Base-by-base conservation (phyloP, 2,888 invertebrate genomes). In the Drosophila subsilvestris region DNA sequence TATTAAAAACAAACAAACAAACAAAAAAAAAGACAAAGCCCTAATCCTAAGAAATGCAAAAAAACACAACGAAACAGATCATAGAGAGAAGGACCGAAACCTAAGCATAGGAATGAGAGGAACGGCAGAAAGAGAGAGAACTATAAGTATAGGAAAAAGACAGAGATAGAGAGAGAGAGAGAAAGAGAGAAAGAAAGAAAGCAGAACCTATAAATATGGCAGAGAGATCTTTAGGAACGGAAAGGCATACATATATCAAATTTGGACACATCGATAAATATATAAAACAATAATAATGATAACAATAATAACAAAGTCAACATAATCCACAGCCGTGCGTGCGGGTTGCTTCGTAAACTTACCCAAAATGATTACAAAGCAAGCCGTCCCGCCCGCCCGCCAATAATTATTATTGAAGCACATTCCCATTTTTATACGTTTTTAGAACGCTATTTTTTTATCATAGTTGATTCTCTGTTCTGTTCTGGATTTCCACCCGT, bases 351-450 rank as follows among this genome's bases (percentile, higher is more conserved):
- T 37, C 22, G 5, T 20, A 12, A 32, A 1, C 32, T 12, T 32
- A 9, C n/a, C 10, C 42, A n/a, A 37, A n/a, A 42, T 9, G 20
- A 53, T 37, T 37, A 29, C 37, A 22, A 8, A 9, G 20, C 18
- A 37, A 14, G 32, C 20, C 37, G 32, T 3, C 20, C 20, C n/a
- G n/a, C n/a, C n/a, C n/a, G 22, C 22, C 22, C 22, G 22, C 3
- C 22, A 49, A 10, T 9, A 22, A 32, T n/a, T 22, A 22, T 22
- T 22, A 22, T 25, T 25, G 3, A 37, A 45, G 27, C 17, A 72
- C 63, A 72, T 70, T 70, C 72, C 72, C 72, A 72, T 56, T 70
- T 71, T 20, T 7, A 45, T 54, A 62, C 49, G 43, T 8, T 44
- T 44, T 17, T 18, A 51, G 10, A 50, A 53, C n/a, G n/a, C n/a